These are phyloP conservation scores for Nemotelus pantherinus DNA, from an alignment of 2,888 invertebrate genomes.

Conservation along the genomic window DNA sequence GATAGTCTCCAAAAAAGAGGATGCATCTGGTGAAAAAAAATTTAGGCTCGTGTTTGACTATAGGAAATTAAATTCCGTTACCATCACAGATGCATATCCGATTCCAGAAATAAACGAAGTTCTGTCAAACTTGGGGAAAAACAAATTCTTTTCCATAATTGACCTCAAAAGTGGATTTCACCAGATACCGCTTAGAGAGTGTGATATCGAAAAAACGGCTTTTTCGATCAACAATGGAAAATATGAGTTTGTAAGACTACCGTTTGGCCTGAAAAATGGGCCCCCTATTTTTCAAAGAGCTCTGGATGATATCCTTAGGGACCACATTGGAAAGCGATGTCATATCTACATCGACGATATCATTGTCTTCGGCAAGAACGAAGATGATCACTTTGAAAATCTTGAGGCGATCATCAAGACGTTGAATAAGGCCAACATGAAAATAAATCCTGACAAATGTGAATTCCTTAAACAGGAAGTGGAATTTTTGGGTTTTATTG, in stretches of 20 bases:
- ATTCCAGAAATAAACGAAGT: neutral
- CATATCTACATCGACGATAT: constrained; percentile 17
- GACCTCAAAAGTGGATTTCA: constrained; percentile 50
- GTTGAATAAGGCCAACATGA: neutral
- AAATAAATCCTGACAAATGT: constrained; percentile 24
- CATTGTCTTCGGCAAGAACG: constrained; percentile 15
- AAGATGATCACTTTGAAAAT: constrained; percentile 1
- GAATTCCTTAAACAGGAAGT: constrained; percentile 19
- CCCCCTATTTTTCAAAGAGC: constrained; percentile 13
- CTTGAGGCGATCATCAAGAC: neutral
- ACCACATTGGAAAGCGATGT: constrained; percentile 17
- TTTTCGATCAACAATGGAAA: constrained; percentile 48
- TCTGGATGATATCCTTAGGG: constrained; percentile 9
- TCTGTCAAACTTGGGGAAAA: neutral
- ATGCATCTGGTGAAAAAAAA: too few species aligned
- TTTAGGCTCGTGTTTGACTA: too few species aligned
- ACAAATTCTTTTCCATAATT: constrained; percentile 43
- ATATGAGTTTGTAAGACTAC: constrained; percentile 22
- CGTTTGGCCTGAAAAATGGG: constrained; percentile 15
- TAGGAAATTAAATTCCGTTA: too few species aligned
- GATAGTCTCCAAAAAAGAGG: too few species aligned
- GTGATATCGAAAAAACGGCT: constrained; percentile 49
- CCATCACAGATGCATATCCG: too few species aligned
- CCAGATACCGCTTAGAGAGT: constrained; percentile 47
- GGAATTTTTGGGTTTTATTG: neutral